Conservation (phyloP, 1,140 invertebrate genomes). For the Ceratoteleas bidentatus region DNA sequence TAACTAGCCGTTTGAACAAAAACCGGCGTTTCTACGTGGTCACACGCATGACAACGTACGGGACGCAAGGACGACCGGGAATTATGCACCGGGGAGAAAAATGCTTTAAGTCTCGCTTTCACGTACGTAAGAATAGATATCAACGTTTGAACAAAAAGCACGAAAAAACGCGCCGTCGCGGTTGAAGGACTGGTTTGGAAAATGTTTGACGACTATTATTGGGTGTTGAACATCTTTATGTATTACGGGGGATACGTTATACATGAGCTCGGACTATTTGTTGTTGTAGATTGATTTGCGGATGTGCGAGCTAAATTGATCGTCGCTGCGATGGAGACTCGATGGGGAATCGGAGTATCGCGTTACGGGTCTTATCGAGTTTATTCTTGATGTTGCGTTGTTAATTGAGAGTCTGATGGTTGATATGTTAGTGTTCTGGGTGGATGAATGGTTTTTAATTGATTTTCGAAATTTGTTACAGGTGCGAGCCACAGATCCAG, state of each 20-base stretch:
- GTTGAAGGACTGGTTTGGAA: constrained; percentile 46
- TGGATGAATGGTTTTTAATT: background rate
- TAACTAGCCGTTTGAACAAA: constrained; percentile 71
- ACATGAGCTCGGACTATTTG: constrained; percentile 28
- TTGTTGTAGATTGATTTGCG: constrained; percentile 23
- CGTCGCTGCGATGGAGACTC: too few relatives aligned
- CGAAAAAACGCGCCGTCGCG: constrained; percentile 47
- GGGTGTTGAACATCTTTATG: constrained; percentile 62
- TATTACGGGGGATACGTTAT: constrained; percentile 42
- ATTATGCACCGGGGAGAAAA: constrained; percentile 62
- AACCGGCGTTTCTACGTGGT: constrained; percentile 71
- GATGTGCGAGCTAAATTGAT: too few relatives aligned
- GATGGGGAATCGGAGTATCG: too few relatives aligned
- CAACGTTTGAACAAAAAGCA: constrained; percentile 34
- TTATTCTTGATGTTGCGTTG: too few relatives aligned
- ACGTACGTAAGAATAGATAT: constrained; percentile 63
- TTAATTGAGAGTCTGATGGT: too few relatives aligned
- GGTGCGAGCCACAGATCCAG: constrained; percentile 96
- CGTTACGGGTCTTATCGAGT: too few relatives aligned
- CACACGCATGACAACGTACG: constrained; percentile 71
- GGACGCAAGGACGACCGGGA: constrained; percentile 70
- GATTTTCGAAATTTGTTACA: constrained; percentile 77
- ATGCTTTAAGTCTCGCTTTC: constrained; percentile 59
- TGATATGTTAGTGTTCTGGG: too few relatives aligned
- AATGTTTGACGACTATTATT: constrained; percentile 61